Percentiles rank a stretch among this genome's conserved stretches.
Evolutionary conservation across 2,888 invertebrate species (phyloP).

Genomic region (Meiosimyza decipiens): DNA sequence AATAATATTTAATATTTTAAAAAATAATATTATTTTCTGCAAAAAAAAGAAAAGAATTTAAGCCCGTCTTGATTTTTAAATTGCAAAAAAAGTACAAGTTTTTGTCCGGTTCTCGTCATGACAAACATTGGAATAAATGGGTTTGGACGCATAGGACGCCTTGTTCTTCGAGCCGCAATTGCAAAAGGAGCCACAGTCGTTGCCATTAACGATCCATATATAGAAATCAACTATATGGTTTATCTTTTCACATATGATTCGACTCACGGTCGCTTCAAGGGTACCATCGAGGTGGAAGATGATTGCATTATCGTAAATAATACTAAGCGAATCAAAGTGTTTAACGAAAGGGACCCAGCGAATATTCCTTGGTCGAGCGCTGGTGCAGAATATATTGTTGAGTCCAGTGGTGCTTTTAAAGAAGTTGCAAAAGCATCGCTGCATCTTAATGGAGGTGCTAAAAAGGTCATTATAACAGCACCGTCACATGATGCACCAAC

Average conservation of each 20-base stretch:
- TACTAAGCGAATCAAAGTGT: conserved; percentile 77
- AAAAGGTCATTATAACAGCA: conserved; percentile 98
- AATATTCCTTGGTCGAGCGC: conserved; percentile 69
- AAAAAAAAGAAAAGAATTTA: too few species aligned
- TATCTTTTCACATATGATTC: conserved; percentile 99
- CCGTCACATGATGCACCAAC: conserved; percentile 99
- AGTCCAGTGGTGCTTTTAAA: conserved; percentile 98
- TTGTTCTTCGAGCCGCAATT: conserved; percentile 64
- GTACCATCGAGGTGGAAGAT: conserved; percentile 83
- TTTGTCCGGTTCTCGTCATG: conserved; percentile 68
- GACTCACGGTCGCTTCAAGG: conserved; percentile 96
- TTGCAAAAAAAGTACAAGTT: too few species aligned
- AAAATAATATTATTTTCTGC: too few species aligned
- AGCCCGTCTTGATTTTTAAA: too few species aligned
- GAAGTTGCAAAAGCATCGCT: conserved; percentile 92
- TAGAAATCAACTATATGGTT: conserved; percentile 97
- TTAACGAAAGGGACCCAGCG: conserved; percentile 61
- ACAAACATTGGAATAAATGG: conserved; percentile 94
- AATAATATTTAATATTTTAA: too few species aligned
- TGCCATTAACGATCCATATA: conserved; percentile 98
- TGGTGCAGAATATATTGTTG: conserved; percentile 96
- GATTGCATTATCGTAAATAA: conserved; percentile 89
- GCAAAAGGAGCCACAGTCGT: conserved; percentile 86
- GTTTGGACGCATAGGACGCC: conserved; percentile 96
- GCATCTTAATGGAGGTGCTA: conserved; percentile 93